Base-by-base conservation (phyloP, 2,113 vertebrate genomes). In the Oenanthe oenanthe region DNA sequence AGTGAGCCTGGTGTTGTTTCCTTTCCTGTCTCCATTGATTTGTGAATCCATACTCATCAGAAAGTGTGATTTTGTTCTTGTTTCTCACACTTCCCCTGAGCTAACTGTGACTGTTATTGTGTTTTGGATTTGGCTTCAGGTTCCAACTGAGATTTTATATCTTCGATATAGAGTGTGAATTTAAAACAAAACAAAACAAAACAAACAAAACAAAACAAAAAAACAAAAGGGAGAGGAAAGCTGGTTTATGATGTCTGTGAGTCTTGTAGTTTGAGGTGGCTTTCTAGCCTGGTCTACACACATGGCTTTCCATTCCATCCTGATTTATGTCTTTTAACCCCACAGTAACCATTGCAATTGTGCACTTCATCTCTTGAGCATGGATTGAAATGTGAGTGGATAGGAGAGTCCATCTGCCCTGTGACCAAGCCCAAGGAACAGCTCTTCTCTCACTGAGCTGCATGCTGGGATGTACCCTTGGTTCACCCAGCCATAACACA, bases 141-240 rank as follows among this genome's bases (percentile, higher is more conserved):
- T 73, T 95, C 71, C 93, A 96, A 24, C 61, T n/a, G 81, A 54
- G 38, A 74, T 56, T 94, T 91, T 68, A 54, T 93, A 57, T 45
- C 28, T 50, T 92, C 79, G 50, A 73, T 50, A 75, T 9, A 61
- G 45, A 54, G 45, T 89, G 71, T 75, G 34, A 81, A 93, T 62
- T 60, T 1, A 45, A 63, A 54, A 40, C 53, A 56, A 36, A 38
- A 42, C n/a, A 25, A 9, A 32, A 19, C 45, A 42, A 45, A 19
- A 7, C 38, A 40, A 40, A 40, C 13, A 40, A 40, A 42, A 42
- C 40, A 45, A 31, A 19, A 50, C 17, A 38, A 26, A 21, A 21
- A 2, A 21, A 0, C 3, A 36, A 36, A 36, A 36, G 13, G 3
- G 25, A 20, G 7, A 12, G 14, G 53, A 76, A 66, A 73, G 3